These are phyloP conservation scores for Lamellibrachia columna DNA, from an alignment of 2,888 invertebrate species.

Conservation along the genomic window DNA sequence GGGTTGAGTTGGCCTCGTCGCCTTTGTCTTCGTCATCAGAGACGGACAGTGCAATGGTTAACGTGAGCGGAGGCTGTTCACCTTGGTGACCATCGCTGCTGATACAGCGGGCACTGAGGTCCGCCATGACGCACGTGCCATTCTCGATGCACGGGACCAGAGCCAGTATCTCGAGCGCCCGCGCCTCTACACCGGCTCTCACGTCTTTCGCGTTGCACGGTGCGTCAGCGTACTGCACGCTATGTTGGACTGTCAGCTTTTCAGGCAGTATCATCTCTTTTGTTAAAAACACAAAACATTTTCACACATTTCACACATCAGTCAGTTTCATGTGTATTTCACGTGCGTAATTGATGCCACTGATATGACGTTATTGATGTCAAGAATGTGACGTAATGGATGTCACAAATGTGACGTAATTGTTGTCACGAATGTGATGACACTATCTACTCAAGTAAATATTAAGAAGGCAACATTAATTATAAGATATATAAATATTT, in stretches of 20 bases:
- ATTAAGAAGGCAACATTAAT: not conserved
- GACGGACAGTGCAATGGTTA: not conserved
- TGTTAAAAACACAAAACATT: not conserved
- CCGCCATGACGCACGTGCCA: not conserved
- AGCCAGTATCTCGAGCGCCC: not conserved
- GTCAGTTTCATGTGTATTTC: not conserved
- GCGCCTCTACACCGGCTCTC: not conserved
- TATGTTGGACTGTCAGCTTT: not conserved
- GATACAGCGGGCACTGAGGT: not conserved
- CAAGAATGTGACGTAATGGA: not conserved
- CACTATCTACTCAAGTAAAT: not conserved
- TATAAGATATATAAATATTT: not conserved
- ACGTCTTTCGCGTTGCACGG: not conserved
- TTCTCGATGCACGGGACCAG: not conserved
- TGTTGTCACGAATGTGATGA: not conserved
- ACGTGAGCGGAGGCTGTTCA: not conserved
- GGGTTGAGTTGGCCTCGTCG: not conserved
- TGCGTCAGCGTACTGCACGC: not conserved
- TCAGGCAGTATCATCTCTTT: not conserved
- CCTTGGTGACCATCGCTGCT: not conserved
- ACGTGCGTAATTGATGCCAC: not conserved
- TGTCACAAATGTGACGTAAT: not conserved
- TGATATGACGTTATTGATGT: not conserved
- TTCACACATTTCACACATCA: not conserved
- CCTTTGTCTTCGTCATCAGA: not conserved